Evolutionary conservation across 2,888 invertebrate species (phyloP), one percentile per base, ranked within the genome.

Genomic region (Tinea pellionella): DNA sequence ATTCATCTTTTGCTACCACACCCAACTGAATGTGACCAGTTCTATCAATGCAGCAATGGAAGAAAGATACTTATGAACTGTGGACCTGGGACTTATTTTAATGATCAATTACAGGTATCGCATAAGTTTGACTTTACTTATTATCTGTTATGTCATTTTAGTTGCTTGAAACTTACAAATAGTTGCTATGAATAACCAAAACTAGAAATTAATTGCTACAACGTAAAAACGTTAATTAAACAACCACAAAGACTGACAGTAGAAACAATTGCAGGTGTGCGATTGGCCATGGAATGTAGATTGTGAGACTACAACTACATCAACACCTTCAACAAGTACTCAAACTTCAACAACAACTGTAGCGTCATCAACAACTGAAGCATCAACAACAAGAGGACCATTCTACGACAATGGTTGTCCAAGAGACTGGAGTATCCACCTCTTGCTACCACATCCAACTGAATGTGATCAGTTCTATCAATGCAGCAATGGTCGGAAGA

Each of bases 31-130:
- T 80, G 80, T 53, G 63, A 62, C 0, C 74, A 74, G 61, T 81
- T 68, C 61, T 78, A 79, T 62, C 67, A 70, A 12, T 81, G 81
- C 61, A 69, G 67, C 13, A 67, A 71, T 59, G 80, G 81, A 0
- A 29, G 62, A 0, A 69, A 66, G 56, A 64, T 74, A 0, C 64
- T 66, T 30, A 68, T 64, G 61, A 57, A 61, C 1, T 82, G 81
- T 18, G 66, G 65, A 0, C 41, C 65, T 0, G 76, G 75, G 0
- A 69, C 71, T 0, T 66, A 69, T 37, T 81, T 81, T 61, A 72
- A 76, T 61, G 64, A 64, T 9, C 57, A 61, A 7, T 59, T 69
- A 11, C 75, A 77, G 72, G 81, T 79, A 24, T 24, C 6, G n/a
- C n/a, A n/a, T n/a, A n/a, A n/a, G n/a, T n/a, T n/a, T n/a, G n/a